These are phyloP conservation scores for Temnothorax unifasciatus DNA, from an alignment of 2,888 invertebrate species.

Conservation along the genomic window DNA sequence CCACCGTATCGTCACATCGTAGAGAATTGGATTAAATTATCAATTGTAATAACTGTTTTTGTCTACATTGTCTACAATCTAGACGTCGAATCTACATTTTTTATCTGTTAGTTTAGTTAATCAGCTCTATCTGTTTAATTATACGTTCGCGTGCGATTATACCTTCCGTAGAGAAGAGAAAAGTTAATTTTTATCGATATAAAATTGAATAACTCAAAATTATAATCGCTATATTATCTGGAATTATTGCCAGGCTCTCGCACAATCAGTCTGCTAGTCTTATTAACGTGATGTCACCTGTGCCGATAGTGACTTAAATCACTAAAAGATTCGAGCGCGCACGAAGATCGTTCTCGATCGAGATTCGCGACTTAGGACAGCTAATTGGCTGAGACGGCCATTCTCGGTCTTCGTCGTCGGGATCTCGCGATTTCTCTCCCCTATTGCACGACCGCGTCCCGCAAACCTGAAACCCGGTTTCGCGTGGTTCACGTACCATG, in stretches of 20 bases:
- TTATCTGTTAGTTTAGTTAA: not conserved
- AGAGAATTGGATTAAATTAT: not conserved
- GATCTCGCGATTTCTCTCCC: slow-evolving; percentile 43
- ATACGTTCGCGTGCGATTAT: not conserved
- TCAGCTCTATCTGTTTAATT: not conserved
- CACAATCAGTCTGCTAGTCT: not conserved
- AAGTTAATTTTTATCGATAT: not conserved
- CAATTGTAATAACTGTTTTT: not conserved
- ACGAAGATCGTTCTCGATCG: slow-evolving; percentile 21
- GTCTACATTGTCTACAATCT: not conserved
- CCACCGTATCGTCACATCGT: not conserved
- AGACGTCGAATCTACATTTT: not conserved
- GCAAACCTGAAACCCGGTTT: not conserved
- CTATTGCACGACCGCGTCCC: not conserved
- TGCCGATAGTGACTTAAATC: not conserved
- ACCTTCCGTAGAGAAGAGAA: not conserved
- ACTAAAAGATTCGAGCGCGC: slow-evolving; percentile 7
- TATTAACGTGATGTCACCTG: slow-evolving; percentile 16
- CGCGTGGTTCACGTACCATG: slow-evolving; percentile 10
- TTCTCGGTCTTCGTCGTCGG: slow-evolving; percentile 51
- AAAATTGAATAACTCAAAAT: not conserved
- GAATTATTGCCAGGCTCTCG: not conserved
- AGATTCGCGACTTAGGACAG: slow-evolving; percentile 40
- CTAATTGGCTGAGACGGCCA: slow-evolving; percentile 59
- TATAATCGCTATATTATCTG: not conserved